phyloP scores from a whole-genome alignment of 2,888 invertebrate species.

The Spilosoma lubricipeda region DNA sequence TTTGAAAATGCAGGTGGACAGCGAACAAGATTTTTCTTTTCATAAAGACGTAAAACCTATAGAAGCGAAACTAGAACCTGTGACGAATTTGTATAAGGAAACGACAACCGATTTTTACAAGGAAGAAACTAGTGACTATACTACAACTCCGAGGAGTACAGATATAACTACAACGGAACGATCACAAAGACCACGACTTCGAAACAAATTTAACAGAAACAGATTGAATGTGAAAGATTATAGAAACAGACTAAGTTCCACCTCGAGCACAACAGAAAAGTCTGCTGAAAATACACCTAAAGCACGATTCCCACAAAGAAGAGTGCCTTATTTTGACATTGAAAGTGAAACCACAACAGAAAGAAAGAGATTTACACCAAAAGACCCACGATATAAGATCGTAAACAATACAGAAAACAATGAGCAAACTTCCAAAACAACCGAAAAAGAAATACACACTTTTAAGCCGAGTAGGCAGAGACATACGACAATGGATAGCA shows the following conservation, averaged over 20 bases:
- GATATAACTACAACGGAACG: conserved; percentile 68
- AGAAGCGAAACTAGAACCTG: conserved; percentile 72
- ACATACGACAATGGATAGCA: conserved; percentile 69
- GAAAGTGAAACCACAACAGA: conserved; percentile 80
- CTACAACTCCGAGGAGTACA: conserved; percentile 60
- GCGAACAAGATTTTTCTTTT: conserved; percentile 74
- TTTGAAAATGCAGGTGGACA: conserved; percentile 63
- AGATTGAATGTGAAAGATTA: conserved; percentile 93
- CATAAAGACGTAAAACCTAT: conserved; percentile 80
- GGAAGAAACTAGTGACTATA: conserved; percentile 62
- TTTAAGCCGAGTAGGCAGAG: conserved; percentile 70
- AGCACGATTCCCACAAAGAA: conserved; percentile 81
- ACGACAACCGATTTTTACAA: conserved; percentile 65
- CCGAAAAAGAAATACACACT: conserved; percentile 69
- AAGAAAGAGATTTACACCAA: conserved; percentile 83
- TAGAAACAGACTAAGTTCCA: conserved; percentile 87
- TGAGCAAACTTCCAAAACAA: conserved; percentile 57
- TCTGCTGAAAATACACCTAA: conserved; percentile 71
- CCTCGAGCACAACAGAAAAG: conserved; percentile 81
- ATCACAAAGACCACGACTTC: conserved; percentile 72
- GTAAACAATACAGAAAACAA: conserved; percentile 64
- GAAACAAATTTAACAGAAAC: conserved; percentile 88
- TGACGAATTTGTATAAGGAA: conserved; percentile 56
- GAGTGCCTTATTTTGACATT: conserved; percentile 74
- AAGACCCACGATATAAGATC: conserved; percentile 76